Evolutionary conservation across 1,140 invertebrate genomes (phyloP), one percentile per base, ranked within the genome.

Genomic region (Apis laboriosa): DNA sequence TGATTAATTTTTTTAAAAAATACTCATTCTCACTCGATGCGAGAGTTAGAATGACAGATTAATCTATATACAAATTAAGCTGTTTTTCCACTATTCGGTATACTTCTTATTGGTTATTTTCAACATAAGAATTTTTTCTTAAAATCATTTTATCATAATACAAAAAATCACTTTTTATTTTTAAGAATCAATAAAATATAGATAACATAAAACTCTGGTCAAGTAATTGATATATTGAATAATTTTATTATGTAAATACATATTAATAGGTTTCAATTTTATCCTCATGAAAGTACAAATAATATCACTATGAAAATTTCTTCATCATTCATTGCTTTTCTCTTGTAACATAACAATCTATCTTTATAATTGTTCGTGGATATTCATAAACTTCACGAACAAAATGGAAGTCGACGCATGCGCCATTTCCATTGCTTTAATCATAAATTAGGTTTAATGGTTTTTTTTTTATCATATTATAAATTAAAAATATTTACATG

Each of bases 21-120:
- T 56, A 73, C 24, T 63, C 73, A 28, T 60, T 43, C 60, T 28
- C n/a, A 56, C 17, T 78, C 34, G 63, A 84, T 71, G 77, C 80
- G 83, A 86, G 81, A 84, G 77, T 67, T 83, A 71, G 63, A 86
- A 61, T 86, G 83, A 86, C 85, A 86, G 84, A 76, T 77, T 72
- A 56, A 21, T 56, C 73, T 80, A 77, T 84, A 72, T 77, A 84
- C 58, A 68, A n/a, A 49, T 75, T 58, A 79, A 76, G 77, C 53
- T 58, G 63, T 12, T 19, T 86, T 84, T 67, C 19, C 82, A 84
- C 60, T 76, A 43, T 64, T 58, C 72, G n/a, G n/a, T n/a, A 24
- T 15, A 17, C 49, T 17, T 28, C 61, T 58, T 74, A 43, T 1
- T 13, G 15, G 17, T 2, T 2, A 24, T 76, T 80, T 74, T 11